Percentiles rank a stretch among this genome's conserved stretches.
These are phyloP conservation scores for Periophthalmus modestus DNA, from an alignment of 2,113 vertebrate genomes.

Conservation along the genomic window DNA sequence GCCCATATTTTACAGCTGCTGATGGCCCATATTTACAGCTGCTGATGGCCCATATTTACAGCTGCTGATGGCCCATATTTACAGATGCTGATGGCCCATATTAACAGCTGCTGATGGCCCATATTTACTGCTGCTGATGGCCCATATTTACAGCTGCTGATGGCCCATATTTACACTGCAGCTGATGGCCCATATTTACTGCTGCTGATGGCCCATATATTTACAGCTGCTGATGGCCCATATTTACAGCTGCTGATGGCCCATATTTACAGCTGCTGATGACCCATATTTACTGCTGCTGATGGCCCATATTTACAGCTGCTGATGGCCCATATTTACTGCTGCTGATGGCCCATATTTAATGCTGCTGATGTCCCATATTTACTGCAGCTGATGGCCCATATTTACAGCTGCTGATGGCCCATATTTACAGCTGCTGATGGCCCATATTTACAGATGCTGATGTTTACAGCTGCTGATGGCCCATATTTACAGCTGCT, in stretches of 20 bases:
- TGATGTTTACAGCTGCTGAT: too few relatives aligned
- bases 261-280: slow-evolving; percentile 46
- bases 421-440: slow-evolving; percentile 54
- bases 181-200: slow-evolving; percentile 54
- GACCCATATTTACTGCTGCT: too few relatives aligned
- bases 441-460: slow-evolving; percentile 49
- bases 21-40: slow-evolving; percentile 51
- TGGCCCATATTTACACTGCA: slow-evolving; percentile 52
- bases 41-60: slow-evolving; percentile 48
- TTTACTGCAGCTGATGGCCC: too few relatives aligned
- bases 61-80: slow-evolving; percentile 54
- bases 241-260: slow-evolving; percentile 57
- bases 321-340: slow-evolving; percentile 56
- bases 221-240: slow-evolving; percentile 50
- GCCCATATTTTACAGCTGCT: too few relatives aligned
- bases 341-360: slow-evolving; percentile 52
- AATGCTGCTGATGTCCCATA: slow-evolving; percentile 27
- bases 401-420: slow-evolving; percentile 58
- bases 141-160: slow-evolving; percentile 55
- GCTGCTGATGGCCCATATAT: slow-evolving; percentile 38
- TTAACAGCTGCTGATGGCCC: slow-evolving; percentile 45
- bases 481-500: slow-evolving; percentile 52
- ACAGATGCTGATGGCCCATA: slow-evolving; percentile 42
- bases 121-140: too few relatives aligned
- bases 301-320: slow-evolving; percentile 53